Conservation (phyloP, 2,888 invertebrate species). For the Ypsolopha scabrella region DNA sequence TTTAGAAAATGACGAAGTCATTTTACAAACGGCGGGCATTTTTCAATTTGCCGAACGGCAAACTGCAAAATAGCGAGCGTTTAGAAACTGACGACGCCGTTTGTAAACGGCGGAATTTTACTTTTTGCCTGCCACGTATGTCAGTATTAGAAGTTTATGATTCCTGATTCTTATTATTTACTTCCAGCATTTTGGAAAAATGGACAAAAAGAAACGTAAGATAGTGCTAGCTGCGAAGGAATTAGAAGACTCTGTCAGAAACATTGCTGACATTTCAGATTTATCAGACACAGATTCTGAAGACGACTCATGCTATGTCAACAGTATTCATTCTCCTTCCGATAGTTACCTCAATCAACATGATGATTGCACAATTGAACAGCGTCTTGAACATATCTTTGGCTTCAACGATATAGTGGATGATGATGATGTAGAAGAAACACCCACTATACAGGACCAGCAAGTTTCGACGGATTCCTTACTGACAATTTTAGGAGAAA, state of each 20-base stretch:
- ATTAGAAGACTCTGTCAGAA: conserved; percentile 9
- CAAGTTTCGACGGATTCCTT: background rate
- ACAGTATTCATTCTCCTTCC: conserved; percentile 11
- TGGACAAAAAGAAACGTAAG: conserved; percentile 5
- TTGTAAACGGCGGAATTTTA: too few relatives aligned
- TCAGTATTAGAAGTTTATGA: conserved; percentile 3
- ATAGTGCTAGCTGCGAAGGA: conserved; percentile 6
- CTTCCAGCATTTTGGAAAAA: conserved; percentile 5
- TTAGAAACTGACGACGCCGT: too few relatives aligned
- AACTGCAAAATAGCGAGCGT: too few relatives aligned
- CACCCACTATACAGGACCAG: conserved; percentile 1
- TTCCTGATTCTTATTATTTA: conserved; percentile 7
- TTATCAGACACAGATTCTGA: conserved; percentile 4
- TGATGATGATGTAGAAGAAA: too few relatives aligned
- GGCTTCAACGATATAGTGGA: too few relatives aligned
- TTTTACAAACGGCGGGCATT: too few relatives aligned
- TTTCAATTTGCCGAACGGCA: too few relatives aligned
- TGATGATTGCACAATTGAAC: too few relatives aligned
- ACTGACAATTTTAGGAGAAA: too few relatives aligned
- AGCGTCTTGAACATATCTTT: too few relatives aligned
- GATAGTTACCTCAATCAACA: conserved; percentile 8
- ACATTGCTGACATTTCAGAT: conserved; percentile 8
- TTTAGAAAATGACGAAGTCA: too few relatives aligned
- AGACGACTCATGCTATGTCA: conserved; percentile 10
- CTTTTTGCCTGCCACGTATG: too few relatives aligned